Base-by-base conservation (phyloP, 2,797 vertebrate species). In the Cuculus canorus region DNA sequence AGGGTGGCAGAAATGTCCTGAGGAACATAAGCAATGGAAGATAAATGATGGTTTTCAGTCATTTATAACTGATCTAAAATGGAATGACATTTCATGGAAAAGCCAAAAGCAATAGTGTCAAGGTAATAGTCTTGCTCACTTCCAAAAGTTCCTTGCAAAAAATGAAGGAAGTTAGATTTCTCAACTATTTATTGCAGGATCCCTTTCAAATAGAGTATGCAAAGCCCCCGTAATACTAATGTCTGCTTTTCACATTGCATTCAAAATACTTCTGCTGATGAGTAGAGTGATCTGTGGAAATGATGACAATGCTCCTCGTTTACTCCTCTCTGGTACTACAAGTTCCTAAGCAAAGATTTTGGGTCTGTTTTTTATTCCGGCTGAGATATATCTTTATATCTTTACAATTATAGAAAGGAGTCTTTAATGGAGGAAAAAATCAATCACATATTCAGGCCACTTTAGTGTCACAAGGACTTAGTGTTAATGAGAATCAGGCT, bases 401-500 rank as follows among this genome's bases (percentile, higher is more conserved):
- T 19, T 82, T 87, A 43, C 35, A 48, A 52, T 45, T 16, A 16
- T 9, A 69, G 81, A 81, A 92, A 94, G 72, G n/a, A 90, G 60
- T 24, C 81, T 88, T 88, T 85, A 85, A 52, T 22, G 1, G 10
- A 90, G 84, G 57, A 80, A 88, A 92, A 68, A 45, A 22, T 56
- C 52, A 61, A 78, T 89, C 93, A 75, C 17, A 59, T 64, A 61
- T 90, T 92, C 54, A 87, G 65, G 69, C 21, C 56, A 41, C 53
- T 95, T 94, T 7, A 7, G 41, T 92, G n/a, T 68, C 87, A 93
- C 61, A 87, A 71, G 64, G 68, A 73, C 65, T 82, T 82, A 70
- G 80, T 90, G 68, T 94, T 91, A 92, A 82, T 90, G 93, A 91
- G 86, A 92, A 88, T 93, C 81, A 84, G 81, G 14, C 78, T 90